These are phyloP conservation scores for Drosophila helvetica DNA, from an alignment of 2,888 invertebrate genomes.

Conservation along the genomic window DNA sequence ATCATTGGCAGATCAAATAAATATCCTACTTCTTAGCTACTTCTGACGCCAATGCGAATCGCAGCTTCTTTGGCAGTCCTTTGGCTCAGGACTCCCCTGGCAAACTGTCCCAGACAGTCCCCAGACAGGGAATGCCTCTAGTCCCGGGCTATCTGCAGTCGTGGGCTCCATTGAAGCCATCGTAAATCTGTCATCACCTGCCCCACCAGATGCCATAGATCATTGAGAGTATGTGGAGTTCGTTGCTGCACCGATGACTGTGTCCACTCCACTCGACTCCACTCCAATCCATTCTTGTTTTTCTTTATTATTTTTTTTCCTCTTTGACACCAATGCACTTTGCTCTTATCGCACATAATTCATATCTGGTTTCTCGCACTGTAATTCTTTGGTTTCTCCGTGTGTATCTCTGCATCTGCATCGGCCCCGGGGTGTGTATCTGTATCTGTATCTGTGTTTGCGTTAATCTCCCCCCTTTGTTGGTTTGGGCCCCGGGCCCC, in stretches of 20 bases:
- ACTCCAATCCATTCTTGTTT: slow-evolving; percentile 42
- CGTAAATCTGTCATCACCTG: slow-evolving; percentile 16
- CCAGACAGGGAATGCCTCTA: background rate
- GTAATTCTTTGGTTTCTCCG: slow-evolving; percentile 14
- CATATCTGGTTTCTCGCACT: slow-evolving; percentile 71
- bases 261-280: slow-evolving; percentile 5
- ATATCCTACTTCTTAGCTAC: too few species aligned
- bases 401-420: slow-evolving; percentile 1
- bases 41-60: too few species aligned
- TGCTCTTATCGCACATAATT: slow-evolving; percentile 74
- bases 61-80: too few species aligned
- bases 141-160: background rate
- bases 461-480: slow-evolving; percentile 59
- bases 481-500: slow-evolving; percentile 3
- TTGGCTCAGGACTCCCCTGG: too few species aligned
- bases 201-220: background rate
- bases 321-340: slow-evolving; percentile 74
- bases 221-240: slow-evolving; percentile 38
- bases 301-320: slow-evolving; percentile 8
- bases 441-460: slow-evolving; percentile 17
- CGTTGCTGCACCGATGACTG: slow-evolving; percentile 2
- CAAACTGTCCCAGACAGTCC: too few species aligned
- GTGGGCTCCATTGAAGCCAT: too few species aligned
- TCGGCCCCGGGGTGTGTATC: too few species aligned
- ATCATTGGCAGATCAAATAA: too few species aligned